These are phyloP conservation scores for Percopsis omiscomaycus DNA, from an alignment of 2,797 vertebrate species.

Conservation along the genomic window DNA sequence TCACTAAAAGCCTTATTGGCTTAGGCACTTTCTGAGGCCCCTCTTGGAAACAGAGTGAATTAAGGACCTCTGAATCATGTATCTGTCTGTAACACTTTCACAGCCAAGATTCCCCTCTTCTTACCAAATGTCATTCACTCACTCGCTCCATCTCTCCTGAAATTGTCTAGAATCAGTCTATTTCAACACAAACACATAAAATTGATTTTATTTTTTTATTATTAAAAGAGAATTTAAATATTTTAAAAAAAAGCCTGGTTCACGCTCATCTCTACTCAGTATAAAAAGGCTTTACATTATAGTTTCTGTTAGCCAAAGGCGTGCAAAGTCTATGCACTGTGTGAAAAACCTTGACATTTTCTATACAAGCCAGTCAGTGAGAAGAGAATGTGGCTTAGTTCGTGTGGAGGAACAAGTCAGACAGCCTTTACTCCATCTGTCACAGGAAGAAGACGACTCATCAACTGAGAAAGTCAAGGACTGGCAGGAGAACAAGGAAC, in stretches of 20 bases:
- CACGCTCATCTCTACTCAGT: conserved; percentile 3
- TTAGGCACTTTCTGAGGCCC: neutral
- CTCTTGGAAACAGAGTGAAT: neutral
- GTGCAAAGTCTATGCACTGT: neutral
- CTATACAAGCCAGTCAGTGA: neutral
- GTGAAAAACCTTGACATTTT: neutral
- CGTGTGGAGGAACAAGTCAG: conserved; percentile 44
- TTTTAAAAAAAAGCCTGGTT: neutral
- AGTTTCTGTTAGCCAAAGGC: conserved; percentile 13
- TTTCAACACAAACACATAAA: conserved; percentile 10
- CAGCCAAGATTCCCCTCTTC: neutral
- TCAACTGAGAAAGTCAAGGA: conserved; percentile 21
- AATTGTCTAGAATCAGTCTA: conserved; percentile 7
- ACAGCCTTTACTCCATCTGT: conserved; percentile 31
- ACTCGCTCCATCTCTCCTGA: neutral
- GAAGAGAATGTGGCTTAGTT: conserved; percentile 1
- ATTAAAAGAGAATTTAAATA: too few species aligned
- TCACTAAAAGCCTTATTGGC: neutral
- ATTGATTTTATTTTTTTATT: neutral
- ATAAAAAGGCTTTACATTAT: conserved; percentile 1
- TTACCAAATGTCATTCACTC: neutral
- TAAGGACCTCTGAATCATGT: neutral
- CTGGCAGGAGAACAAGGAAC: neutral
- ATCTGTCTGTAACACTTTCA: neutral
- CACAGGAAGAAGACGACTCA: conserved; percentile 23